phyloP scores from a whole-genome alignment of 2,888 invertebrate genomes.

The Ernsta delagoae region DNA sequence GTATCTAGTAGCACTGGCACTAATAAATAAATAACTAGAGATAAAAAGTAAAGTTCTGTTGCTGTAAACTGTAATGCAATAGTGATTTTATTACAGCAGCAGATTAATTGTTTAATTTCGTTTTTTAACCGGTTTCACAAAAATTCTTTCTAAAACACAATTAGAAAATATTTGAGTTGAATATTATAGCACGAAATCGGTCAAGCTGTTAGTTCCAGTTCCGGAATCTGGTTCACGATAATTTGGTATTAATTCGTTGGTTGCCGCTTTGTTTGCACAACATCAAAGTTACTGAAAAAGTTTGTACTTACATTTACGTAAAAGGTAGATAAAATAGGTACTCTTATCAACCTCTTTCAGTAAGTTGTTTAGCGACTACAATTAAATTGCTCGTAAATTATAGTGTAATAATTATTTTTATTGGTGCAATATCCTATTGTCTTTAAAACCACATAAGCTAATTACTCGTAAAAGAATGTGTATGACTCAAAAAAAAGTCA shows the following conservation, averaged over 20 bases:
- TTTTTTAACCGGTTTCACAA: not conserved
- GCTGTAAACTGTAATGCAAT: too few relatives aligned
- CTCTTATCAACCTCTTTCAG: not conserved
- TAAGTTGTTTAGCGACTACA: not conserved
- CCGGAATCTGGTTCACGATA: conserved; percentile 20
- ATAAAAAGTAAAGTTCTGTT: too few relatives aligned
- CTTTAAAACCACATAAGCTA: too few relatives aligned
- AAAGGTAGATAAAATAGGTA: not conserved
- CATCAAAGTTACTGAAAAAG: conserved; percentile 16
- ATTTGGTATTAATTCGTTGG: conserved; percentile 26
- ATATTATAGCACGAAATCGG: conserved; percentile 17
- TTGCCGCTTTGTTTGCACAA: conserved; percentile 19
- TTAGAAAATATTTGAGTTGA: not conserved
- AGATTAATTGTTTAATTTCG: not conserved
- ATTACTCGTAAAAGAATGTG: too few relatives aligned
- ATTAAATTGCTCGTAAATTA: too few relatives aligned
- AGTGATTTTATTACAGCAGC: too few relatives aligned
- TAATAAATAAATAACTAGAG: too few relatives aligned
- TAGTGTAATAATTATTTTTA: not conserved
- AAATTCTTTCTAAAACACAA: conserved; percentile 2
- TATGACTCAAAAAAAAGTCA: too few relatives aligned
- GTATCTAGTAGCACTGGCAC: too few relatives aligned
- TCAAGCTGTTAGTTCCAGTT: conserved; percentile 29
- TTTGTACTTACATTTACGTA: not conserved
- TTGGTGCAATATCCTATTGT: too few relatives aligned